phyloP scores from a whole-genome alignment of 2,113 vertebrate species.

The Gyps fulvus region DNA sequence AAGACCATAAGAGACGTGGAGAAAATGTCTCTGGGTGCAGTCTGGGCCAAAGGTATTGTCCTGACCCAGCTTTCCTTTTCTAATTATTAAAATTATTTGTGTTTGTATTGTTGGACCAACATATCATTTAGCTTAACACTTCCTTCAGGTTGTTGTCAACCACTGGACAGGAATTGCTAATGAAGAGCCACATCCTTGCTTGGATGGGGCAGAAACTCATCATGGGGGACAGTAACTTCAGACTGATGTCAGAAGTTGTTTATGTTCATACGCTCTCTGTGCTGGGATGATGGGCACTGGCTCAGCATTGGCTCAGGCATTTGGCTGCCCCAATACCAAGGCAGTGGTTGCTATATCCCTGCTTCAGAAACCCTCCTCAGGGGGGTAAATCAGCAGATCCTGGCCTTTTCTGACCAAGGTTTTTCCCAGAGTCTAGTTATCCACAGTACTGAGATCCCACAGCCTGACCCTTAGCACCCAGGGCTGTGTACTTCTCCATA shows the following conservation, averaged over 20 bases:
- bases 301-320: fast-evolving
- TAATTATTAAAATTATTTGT: neutral
- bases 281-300: neutral
- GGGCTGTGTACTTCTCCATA: fast-evolving
- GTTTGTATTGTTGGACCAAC: neutral
- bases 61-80: neutral
- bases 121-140: neutral
- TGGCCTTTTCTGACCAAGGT: neutral
- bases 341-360: neutral
- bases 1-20: neutral
- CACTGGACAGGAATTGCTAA: neutral
- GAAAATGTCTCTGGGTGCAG: neutral
- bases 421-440: neutral
- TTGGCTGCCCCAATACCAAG: neutral
- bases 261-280: neutral
- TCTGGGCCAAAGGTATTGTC: neutral
- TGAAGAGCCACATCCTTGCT: neutral
- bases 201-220: neutral
- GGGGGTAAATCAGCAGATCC: neutral
- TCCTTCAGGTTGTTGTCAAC: neutral
- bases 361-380: neutral
- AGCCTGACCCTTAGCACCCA: fast-evolving
- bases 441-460: neutral
- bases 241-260: neutral
- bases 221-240: neutral